These are phyloP conservation scores for Orientallactaga bullata DNA, from an alignment of 2,113 vertebrate genomes.

Conservation along the genomic window DNA sequence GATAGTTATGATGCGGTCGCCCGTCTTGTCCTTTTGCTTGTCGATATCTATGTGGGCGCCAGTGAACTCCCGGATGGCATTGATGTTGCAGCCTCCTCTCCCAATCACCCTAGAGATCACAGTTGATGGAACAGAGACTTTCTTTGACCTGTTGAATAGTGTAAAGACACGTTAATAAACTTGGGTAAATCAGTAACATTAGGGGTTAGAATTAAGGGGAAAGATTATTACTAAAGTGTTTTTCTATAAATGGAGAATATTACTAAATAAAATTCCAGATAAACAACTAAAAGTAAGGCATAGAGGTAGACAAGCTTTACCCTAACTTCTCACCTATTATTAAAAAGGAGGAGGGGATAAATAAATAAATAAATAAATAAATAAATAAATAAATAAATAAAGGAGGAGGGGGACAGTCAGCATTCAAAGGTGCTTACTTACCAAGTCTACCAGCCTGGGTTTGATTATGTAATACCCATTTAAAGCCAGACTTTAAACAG, in stretches of 20 bases:
- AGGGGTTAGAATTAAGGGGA: slow-evolving; percentile 38
- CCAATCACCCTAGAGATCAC: slow-evolving; percentile 99
- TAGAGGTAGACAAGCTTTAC: background rate
- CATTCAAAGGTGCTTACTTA: background rate
- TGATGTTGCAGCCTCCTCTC: slow-evolving; percentile 98
- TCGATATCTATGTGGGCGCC: slow-evolving; percentile 99
- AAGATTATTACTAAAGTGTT: background rate
- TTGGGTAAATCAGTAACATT: slow-evolving; percentile 50
- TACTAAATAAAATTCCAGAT: background rate
- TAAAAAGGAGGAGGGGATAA: background rate
- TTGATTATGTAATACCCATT: no score
- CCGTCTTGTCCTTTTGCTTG: slow-evolving; percentile 99
- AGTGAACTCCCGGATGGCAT: slow-evolving; percentile 98
- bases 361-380: no score
- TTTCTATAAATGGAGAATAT: slow-evolving; percentile 20
- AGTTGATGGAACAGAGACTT: slow-evolving; percentile 98
- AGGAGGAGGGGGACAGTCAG: no score
- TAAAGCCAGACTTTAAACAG: no score
- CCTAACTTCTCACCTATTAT: background rate
- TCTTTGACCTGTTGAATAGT: slow-evolving; percentile 93
- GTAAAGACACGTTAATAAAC: slow-evolving; percentile 52
- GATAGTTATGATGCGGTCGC: slow-evolving; percentile 99
- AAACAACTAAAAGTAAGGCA: slow-evolving; percentile 12
- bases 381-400: no score
- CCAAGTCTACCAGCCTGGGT: no score